Conservation (phyloP, 2,113 vertebrate genomes). For the Talpa occidentalis region DNA sequence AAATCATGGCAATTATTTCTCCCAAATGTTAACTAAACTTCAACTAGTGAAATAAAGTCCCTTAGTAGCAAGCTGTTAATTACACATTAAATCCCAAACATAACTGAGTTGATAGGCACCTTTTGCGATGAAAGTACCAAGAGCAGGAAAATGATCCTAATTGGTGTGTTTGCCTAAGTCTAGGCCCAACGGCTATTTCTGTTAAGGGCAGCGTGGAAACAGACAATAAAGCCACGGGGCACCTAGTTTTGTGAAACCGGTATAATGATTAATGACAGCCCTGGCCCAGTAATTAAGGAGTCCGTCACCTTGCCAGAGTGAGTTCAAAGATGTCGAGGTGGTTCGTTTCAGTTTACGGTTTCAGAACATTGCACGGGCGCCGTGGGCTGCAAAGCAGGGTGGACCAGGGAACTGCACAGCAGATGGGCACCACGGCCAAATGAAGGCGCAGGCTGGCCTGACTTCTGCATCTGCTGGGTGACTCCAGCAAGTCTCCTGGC, state of each 20-base stretch:
- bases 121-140: not conserved
- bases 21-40: not conserved
- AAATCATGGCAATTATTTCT: slow-evolving; percentile 33
- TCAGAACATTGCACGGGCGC: slow-evolving; percentile 57
- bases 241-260: slow-evolving; percentile 9
- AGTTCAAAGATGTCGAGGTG: slow-evolving; percentile 58
- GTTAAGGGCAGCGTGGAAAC: slow-evolving; percentile 36
- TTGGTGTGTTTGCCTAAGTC: not conserved
- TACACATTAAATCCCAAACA: not conserved
- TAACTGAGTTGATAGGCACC: not conserved
- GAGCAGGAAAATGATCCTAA: not conserved
- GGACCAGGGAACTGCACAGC: not conserved
- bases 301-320: slow-evolving; percentile 37
- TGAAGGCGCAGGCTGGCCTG: not conserved
- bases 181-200: slow-evolving; percentile 14
- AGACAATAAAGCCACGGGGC: not conserved
- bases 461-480: not conserved
- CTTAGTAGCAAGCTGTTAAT: slow-evolving; percentile 33
- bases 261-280: slow-evolving; percentile 24
- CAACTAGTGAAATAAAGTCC: not conserved
- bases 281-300: not conserved
- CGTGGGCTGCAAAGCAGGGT: not conserved
- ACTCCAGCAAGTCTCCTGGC: slow-evolving; percentile 2
- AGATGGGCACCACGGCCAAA: not conserved
- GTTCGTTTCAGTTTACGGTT: slow-evolving; percentile 53